A percentile compares a stretch with the other conserved stretches of the same genome.
Evolutionary conservation across 2,113 vertebrate species (phyloP).

Genomic region (Macquaria ambigua): DNA sequence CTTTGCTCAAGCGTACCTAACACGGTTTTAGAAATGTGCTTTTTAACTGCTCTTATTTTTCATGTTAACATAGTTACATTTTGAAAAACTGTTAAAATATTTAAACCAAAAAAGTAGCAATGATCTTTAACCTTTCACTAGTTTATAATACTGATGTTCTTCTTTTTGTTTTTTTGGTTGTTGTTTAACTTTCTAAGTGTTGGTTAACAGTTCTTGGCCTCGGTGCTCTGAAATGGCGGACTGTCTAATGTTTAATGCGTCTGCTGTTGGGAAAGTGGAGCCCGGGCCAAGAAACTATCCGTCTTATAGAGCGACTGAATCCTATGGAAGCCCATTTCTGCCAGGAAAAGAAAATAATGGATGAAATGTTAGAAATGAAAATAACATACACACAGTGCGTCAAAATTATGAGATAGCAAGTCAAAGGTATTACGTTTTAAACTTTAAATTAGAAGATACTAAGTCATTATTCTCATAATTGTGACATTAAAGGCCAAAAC

Average conservation of each 20-base stretch:
- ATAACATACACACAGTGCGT: too few species aligned
- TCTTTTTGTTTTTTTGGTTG: constrained; percentile 9
- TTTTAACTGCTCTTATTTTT: constrained; percentile 65
- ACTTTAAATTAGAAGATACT: neutral
- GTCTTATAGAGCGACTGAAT: neutral
- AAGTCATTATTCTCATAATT: neutral
- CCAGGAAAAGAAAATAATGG: neutral
- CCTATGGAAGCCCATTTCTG: fast-evolving
- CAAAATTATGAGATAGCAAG: neutral
- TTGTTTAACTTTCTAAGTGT: constrained; percentile 24
- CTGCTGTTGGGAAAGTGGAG: constrained; percentile 32
- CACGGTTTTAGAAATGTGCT: constrained; percentile 63
- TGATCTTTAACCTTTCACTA: constrained; percentile 64
- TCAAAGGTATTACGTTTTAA: too few species aligned
- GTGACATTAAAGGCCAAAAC: neutral
- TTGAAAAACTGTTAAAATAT: constrained; percentile 74
- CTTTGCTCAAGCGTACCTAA: constrained; percentile 56
- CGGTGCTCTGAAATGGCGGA: constrained; percentile 40
- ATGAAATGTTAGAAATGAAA: neutral
- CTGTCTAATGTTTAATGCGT: constrained; percentile 28
- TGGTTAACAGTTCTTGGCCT: constrained; percentile 33
- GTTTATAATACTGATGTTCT: constrained; percentile 56
- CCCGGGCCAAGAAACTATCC: neutral
- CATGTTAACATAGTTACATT: constrained; percentile 74
- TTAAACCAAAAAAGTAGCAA: constrained; percentile 83